Evolutionary conservation across 2,113 vertebrate genomes (phyloP), one percentile per base, ranked within the genome.

Genomic region (Etia nguti): DNA sequence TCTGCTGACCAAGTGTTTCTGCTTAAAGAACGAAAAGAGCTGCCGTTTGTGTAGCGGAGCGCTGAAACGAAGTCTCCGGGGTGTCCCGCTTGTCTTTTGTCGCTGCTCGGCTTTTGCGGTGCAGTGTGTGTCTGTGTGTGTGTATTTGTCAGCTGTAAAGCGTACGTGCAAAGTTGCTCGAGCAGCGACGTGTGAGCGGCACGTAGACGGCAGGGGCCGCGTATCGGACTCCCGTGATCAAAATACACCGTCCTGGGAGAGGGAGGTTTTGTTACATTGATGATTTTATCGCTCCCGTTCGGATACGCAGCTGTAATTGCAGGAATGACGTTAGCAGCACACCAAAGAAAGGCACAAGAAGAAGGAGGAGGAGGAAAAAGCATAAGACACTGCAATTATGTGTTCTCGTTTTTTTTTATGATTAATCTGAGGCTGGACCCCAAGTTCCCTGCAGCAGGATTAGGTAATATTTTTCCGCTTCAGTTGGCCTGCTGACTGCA

Each of bases 111-210:
- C 92, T 82, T 65, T 65, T 93, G 83, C 57, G 5, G 22, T 57
- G 36, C 46, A 9, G 15, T 48, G 18, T 84, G 84, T 88, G 84
- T 68, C 46, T 80, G 48, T 83, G 86, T 86, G 73, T 79, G 1
- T 65, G 34, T 65, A 20, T 65, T 65, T 68, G 60, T 38, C 80
- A 84, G 79, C 92, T 86, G 91, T 86, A 92, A 48, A 73, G 93
- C 90, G 90, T 95, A 96, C 96, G 96, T 96, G 96, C 95, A 92
- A 93, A 96, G 88, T 95, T 93, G 95, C 94, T 94, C 93, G 95
- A 91, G 90, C 92, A 82, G 92, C 88, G 87, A 84, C 89, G 91
- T 94, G 93, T 89, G 60, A 94, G 92, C 88, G 86, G 95, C 96
- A 96, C 95, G 94, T 95, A 96, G 93, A 91, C 95, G n/a, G 84